Evolutionary conservation across 1,140 invertebrate species (phyloP), one percentile per base, ranked within the genome.

Genomic region (Propsilocerus akamusi): DNA sequence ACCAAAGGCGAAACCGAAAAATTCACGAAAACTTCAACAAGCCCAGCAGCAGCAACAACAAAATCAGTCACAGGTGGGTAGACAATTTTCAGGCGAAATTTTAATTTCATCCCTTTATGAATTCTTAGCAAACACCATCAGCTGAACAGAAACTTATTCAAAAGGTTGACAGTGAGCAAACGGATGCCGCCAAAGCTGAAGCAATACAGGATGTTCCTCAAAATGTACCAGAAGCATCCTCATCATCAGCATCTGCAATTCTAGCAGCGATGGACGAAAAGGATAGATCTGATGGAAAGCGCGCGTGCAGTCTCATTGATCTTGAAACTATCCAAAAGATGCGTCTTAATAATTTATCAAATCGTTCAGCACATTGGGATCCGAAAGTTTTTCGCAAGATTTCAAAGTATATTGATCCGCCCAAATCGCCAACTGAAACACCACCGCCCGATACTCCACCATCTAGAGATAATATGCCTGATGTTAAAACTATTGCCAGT

Each of bases 1-100:
- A 54, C 82, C 82, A 26, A 86, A 86, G 69, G 81, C 76, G 0
- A 85, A 85, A 63, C 78, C 80, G 7, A 82, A 77, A 63, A 79
- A 71, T 57, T 58, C 61, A 0, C 58, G 66, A 6, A 70, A 69
- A 51, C 62, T 63, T 20, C 28, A 51, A 53, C 57, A 56, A 25
- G 56, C 56, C 2, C 57, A 56, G 37, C 57, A 57, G 28, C 30
- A 48, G 49, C 58, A 53, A 48, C 57, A 47, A 46, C 55, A 57
- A 53, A n/a, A n/a, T n/a, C n/a, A n/a, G n/a, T n/a, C n/a, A n/a
- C n/a, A n/a, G n/a, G n/a, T n/a, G n/a, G n/a, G n/a, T n/a, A n/a
- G n/a, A n/a, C n/a, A n/a, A n/a, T n/a, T n/a, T n/a, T n/a, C n/a
- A n/a, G n/a, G n/a, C n/a, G n/a, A n/a, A n/a, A n/a, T n/a, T n/a